A percentile compares a stretch with the other conserved stretches of the same genome.
These are phyloP conservation scores for Ganaspis sp. DNA, from an alignment of 1,140 invertebrate species.

Conservation along the genomic window DNA sequence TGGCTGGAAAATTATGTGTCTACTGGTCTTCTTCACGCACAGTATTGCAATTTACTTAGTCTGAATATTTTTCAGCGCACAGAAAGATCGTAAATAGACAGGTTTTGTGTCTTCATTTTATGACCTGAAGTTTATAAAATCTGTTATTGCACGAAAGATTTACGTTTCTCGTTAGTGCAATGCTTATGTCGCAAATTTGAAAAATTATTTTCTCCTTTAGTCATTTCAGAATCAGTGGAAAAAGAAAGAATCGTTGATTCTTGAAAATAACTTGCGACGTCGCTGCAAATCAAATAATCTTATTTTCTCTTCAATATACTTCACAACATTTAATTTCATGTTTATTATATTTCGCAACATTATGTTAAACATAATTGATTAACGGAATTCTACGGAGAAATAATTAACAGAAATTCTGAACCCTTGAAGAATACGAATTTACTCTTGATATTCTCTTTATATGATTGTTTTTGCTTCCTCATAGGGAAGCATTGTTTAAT, in stretches of 20 bases:
- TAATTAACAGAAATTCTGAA: neutral
- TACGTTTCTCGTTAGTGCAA: slow-evolving; percentile 1
- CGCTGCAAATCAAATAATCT: neutral
- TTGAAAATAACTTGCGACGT: neutral
- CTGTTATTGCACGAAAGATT: neutral
- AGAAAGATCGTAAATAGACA: slow-evolving; percentile 9
- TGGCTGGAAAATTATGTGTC: no score
- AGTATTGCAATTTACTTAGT: neutral
- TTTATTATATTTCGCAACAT: no score
- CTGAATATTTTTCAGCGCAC: neutral
- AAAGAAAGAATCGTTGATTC: neutral
- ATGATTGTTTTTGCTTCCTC: no score
- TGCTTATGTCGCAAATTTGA: neutral
- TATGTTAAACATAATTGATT: neutral
- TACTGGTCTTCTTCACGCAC: neutral
- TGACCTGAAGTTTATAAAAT: slow-evolving; percentile 1
- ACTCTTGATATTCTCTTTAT: no score
- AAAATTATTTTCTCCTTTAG: neutral
- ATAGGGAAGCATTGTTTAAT: no score
- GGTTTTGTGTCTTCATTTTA: slow-evolving; percentile 8
- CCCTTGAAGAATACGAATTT: no score
- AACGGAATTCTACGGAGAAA: neutral
- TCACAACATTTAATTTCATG: neutral
- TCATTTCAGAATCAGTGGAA: neutral
- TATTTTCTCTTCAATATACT: neutral